A percentile compares a stretch with the other conserved stretches of the same genome.
Evolutionary conservation across 2,888 invertebrate species (phyloP).

Genomic region (Psylliodes chrysocephalus): DNA sequence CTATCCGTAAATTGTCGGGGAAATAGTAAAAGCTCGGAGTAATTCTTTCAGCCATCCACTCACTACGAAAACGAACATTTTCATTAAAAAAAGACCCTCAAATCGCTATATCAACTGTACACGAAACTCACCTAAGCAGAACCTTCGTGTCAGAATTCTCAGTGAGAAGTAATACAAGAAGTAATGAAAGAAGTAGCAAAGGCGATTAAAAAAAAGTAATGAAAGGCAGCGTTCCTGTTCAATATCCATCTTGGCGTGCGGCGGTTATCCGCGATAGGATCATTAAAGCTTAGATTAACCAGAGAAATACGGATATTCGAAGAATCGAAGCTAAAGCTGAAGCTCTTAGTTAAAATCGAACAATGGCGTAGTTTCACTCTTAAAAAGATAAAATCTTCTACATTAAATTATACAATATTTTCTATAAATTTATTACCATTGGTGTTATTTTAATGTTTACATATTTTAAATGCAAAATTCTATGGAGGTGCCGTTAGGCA

Average conservation of each 20-base stretch:
- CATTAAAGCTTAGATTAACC: constrained; percentile 54
- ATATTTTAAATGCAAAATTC: too few relatives aligned
- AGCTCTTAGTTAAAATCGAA: constrained; percentile 24
- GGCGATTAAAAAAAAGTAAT: constrained; percentile 38
- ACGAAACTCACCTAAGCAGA: constrained; percentile 18
- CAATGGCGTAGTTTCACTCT: neutral
- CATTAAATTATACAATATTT: too few relatives aligned
- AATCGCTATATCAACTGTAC: constrained; percentile 18
- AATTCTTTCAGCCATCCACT: constrained; percentile 8
- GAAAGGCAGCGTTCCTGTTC: constrained; percentile 38
- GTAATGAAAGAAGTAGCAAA: constrained; percentile 30
- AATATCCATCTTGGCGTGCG: constrained; percentile 39
- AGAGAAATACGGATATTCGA: constrained; percentile 52
- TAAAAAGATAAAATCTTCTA: too few relatives aligned
- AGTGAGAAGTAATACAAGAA: constrained; percentile 27
- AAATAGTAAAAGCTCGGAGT: neutral
- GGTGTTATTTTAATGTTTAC: too few relatives aligned
- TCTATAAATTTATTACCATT: too few relatives aligned
- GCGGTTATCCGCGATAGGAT: constrained; percentile 48
- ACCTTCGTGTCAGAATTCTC: constrained; percentile 17
- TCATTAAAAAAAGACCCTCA: constrained; percentile 13
- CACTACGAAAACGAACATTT: neutral
- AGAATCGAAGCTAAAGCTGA: constrained; percentile 42
- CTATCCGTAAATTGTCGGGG: neutral
- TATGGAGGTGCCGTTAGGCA: too few relatives aligned